Evolutionary conservation across 2,888 invertebrate genomes (phyloP).

Genomic region (Eupithecia vulgata): DNA sequence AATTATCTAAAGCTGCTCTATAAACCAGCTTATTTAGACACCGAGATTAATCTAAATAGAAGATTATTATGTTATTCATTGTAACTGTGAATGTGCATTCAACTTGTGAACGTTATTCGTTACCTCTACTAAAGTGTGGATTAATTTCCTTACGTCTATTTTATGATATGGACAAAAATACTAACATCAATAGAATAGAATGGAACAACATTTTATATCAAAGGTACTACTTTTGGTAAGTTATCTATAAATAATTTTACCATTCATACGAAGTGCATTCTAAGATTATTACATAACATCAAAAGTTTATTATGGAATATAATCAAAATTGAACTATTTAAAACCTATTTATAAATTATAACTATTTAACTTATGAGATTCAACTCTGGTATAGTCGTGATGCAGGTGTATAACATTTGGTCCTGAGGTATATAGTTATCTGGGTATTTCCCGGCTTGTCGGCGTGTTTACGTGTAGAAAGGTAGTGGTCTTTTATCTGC

Average conservation of each 20-base stretch:
- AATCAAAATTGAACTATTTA: slow-evolving; percentile 44
- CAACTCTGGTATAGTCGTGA: slow-evolving; percentile 41
- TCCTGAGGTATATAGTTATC: slow-evolving; percentile 9
- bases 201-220: neutral
- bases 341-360: slow-evolving; percentile 11
- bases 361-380: slow-evolving; percentile 41
- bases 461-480: neutral
- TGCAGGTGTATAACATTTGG: slow-evolving; percentile 6
- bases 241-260: neutral
- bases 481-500: neutral
- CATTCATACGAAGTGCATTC: neutral
- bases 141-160: neutral
- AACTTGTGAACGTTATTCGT: slow-evolving; percentile 6
- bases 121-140: neutral
- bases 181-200: neutral
- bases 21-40: slow-evolving; percentile 23
- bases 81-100: slow-evolving; percentile 3
- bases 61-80: slow-evolving; percentile 5
- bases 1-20: neutral
- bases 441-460: neutral
- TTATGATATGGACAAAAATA: slow-evolving; percentile 4
- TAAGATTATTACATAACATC: slow-evolving; percentile 12
- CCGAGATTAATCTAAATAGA: slow-evolving; percentile 9
- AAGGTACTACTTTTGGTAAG: neutral
- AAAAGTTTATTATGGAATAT: slow-evolving; percentile 29